A percentile compares a stretch with the other conserved stretches of the same genome.
Evolutionary conservation across 1,140 invertebrate species (phyloP).

Genomic region (Zaprionus kolodkinae): DNA sequence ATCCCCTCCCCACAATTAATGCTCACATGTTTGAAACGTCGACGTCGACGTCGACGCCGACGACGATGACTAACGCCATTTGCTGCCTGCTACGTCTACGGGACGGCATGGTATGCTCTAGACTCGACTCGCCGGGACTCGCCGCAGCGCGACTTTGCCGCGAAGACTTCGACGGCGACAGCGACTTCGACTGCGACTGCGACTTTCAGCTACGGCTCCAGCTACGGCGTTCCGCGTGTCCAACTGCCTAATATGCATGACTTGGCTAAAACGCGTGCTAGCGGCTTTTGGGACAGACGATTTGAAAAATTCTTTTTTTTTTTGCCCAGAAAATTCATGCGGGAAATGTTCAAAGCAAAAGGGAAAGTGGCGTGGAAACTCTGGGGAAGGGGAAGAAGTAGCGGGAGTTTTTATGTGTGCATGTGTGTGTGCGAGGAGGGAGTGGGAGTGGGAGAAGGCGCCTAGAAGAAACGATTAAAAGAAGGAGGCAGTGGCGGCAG

Average conservation of each 20-base stretch:
- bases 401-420: neutral
- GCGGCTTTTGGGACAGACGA: slow-evolving; percentile 17
- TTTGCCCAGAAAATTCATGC: slow-evolving; percentile 1
- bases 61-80: slow-evolving; percentile 48
- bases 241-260: slow-evolving; percentile 35
- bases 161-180: neutral
- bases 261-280: slow-evolving; percentile 31
- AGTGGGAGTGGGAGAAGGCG: neutral
- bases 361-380: slow-evolving; percentile 23
- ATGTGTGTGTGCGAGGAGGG: neutral
- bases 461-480: slow-evolving; percentile 7
- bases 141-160: neutral
- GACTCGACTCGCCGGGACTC: neutral
- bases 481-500: neutral
- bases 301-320: neutral
- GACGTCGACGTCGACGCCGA: neutral
- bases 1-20: neutral
- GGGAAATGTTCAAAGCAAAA: slow-evolving; percentile 9
- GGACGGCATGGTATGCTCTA: slow-evolving; percentile 6
- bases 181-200: neutral
- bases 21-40: slow-evolving; percentile 6
- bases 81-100: slow-evolving; percentile 18
- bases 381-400: neutral
- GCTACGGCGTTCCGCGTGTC: slow-evolving; percentile 31
- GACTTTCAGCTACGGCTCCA: neutral